Evolutionary conservation across 2,888 invertebrate species (phyloP).

Genomic region (Lasioglossum lativentre): DNA sequence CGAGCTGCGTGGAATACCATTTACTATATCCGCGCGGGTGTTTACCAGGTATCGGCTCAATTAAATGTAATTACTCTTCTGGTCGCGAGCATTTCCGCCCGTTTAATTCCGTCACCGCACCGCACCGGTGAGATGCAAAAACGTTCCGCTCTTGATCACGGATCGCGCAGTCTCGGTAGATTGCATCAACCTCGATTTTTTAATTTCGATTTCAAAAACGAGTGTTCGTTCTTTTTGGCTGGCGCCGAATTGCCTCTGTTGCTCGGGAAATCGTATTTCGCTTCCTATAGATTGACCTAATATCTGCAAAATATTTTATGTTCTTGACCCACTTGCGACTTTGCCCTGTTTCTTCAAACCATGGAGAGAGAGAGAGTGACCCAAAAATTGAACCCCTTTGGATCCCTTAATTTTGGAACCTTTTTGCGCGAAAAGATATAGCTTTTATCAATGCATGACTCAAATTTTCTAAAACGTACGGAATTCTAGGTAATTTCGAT

Average conservation of each 20-base stretch:
- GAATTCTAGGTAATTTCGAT: too few relatives aligned
- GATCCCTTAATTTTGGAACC: too few relatives aligned
- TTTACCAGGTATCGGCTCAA: not conserved
- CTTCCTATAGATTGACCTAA: not conserved
- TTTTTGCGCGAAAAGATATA: too few relatives aligned
- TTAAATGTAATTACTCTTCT: not conserved
- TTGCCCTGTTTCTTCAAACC: not conserved
- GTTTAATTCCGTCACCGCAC: not conserved
- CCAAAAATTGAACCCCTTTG: too few relatives aligned
- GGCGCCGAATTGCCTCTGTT: not conserved
- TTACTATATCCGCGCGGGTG: not conserved
- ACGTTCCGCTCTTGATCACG: not conserved
- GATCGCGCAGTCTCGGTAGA: not conserved
- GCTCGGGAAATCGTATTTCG: not conserved
- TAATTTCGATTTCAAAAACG: too few relatives aligned
- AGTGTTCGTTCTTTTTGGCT: not conserved
- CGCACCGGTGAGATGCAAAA: not conserved
- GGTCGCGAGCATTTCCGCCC: not conserved
- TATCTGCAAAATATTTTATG: not conserved
- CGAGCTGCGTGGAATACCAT: not conserved
- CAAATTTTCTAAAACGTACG: too few relatives aligned
- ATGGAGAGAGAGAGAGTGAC: not conserved
- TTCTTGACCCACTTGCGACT: slow-evolving; percentile 24
- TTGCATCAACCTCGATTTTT: not conserved
- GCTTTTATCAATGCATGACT: too few relatives aligned